Base-by-base conservation (phyloP, 2,113 vertebrate species). In the Stercorarius parasiticus region DNA sequence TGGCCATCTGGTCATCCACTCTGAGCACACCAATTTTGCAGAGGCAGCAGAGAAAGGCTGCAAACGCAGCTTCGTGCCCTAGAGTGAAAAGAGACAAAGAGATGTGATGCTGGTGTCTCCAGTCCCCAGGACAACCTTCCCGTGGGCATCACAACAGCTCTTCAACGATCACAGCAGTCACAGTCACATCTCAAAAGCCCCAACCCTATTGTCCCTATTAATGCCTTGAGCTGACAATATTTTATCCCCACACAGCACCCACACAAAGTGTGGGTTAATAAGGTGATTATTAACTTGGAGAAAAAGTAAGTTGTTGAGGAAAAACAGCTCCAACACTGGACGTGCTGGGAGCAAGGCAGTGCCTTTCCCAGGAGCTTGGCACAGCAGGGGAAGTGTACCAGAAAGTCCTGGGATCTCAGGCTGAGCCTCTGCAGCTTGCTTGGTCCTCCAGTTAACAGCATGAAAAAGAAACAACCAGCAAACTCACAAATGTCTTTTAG, bases 41-140 rank as follows among this genome's bases (percentile, higher is more conserved):
- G 85, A 99, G 99, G 74, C 99, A 99, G 97, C 99, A 99, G 50
- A 99, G 99, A 96, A 99, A 99, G 10, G 99, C 98, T 40, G 99
- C 99, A 88, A 99, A 99, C 0, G 99, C 99, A 17, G 99, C 99
- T 97, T 99, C 99, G 0, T 99, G 99, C 85, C 99, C 99, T 99
- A 92, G 71, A 78, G 80, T 79, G 15, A 95, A 79, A 91, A 76
- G 65, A 82, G 32, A 83, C 5, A 12, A 55, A 89, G 74, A 93
- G 69, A 91, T 2, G n/a, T 81, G 59, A 69, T 72, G 40, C 27
- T 52, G 61, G 64, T 43, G 72, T 22, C 45, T 69, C 43, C 73
- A 29, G 32, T 55, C 45, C 74, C 18, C 58, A 82, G 45, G 40
- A 91, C 29, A 90, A 82, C 18, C 61, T 52, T 92, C 55, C 56